Conservation (phyloP, 2,113 vertebrate species). For the Sphaerodactylus townsendi region DNA sequence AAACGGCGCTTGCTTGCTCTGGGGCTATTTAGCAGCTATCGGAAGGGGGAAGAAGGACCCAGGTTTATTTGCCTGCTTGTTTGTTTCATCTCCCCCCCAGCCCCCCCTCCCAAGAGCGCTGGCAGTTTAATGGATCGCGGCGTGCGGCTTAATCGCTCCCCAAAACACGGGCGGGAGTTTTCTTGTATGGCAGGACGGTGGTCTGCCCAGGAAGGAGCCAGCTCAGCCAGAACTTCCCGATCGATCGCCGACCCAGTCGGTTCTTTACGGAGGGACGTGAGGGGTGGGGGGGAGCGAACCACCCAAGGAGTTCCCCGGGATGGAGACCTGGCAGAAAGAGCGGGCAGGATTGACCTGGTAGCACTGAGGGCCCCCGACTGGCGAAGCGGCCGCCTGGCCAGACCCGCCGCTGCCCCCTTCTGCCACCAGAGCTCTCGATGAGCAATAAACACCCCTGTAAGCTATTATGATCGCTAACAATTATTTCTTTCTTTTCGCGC, state of each 20-base stretch:
- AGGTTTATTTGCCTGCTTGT: too few relatives aligned
- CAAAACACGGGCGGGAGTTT: slow-evolving; percentile 57
- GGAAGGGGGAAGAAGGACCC: slow-evolving; percentile 29
- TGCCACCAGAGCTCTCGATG: slow-evolving; percentile 46
- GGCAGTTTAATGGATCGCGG: slow-evolving; percentile 51
- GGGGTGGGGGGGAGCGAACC: slow-evolving; percentile 30
- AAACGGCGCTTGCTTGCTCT: slow-evolving; percentile 43
- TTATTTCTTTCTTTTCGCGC: slow-evolving; percentile 41
- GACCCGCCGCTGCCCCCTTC: neutral
- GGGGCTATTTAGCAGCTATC: slow-evolving; percentile 53
- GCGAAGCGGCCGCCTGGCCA: neutral
- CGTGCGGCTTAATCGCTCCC: slow-evolving; percentile 49
- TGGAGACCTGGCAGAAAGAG: slow-evolving; percentile 2
- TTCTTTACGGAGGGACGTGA: slow-evolving; percentile 49
- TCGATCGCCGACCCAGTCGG: slow-evolving; percentile 46
- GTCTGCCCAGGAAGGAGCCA: slow-evolving; percentile 39
- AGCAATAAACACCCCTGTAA: slow-evolving; percentile 58
- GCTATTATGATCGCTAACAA: slow-evolving; percentile 44
- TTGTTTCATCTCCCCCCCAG: too few relatives aligned
- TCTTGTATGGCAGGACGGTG: slow-evolving; percentile 21
- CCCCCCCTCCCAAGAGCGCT: neutral
- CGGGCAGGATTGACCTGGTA: slow-evolving; percentile 20
- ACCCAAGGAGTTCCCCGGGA: slow-evolving; percentile 9
- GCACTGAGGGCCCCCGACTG: neutral
- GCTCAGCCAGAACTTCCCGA: slow-evolving; percentile 39